Evolutionary conservation across 2,888 invertebrate genomes (phyloP).

Genomic region (Heliconius erato): DNA sequence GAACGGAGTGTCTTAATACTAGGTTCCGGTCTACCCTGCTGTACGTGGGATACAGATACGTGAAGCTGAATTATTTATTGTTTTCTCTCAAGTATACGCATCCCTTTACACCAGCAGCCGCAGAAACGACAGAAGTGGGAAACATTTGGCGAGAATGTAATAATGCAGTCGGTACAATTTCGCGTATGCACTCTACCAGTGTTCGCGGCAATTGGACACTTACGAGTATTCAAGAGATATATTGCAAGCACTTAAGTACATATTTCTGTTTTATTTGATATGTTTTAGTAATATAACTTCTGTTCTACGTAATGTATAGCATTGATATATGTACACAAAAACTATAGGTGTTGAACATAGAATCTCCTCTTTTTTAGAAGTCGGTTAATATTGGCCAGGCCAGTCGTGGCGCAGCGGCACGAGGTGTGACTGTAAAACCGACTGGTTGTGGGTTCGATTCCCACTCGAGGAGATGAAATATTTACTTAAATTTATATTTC

Average conservation of each 20-base stretch:
- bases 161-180: slow-evolving; percentile 43
- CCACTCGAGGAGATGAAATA: too few relatives aligned
- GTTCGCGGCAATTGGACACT: slow-evolving; percentile 43
- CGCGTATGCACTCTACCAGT: slow-evolving; percentile 37
- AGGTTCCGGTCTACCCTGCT: too few relatives aligned
- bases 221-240: slow-evolving; percentile 34
- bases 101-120: slow-evolving; percentile 21
- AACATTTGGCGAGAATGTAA: slow-evolving; percentile 43
- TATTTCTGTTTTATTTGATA: slow-evolving; percentile 13
- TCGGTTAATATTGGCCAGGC: too few relatives aligned
- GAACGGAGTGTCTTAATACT: too few relatives aligned
- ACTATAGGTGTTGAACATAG: too few relatives aligned
- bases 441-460: too few relatives aligned
- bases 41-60: too few relatives aligned
- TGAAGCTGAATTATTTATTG: too few relatives aligned
- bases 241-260: slow-evolving; percentile 30
- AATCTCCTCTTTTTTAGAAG: too few relatives aligned
- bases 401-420: too few relatives aligned
- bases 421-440: too few relatives aligned
- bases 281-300: neutral
- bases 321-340: neutral
- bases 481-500: too few relatives aligned
- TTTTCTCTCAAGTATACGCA: neutral
- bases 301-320: neutral
- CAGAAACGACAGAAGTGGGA: slow-evolving; percentile 41